Evolutionary conservation across 2,113 vertebrate species (phyloP).

Genomic region (Pseudopodoces humilis): DNA sequence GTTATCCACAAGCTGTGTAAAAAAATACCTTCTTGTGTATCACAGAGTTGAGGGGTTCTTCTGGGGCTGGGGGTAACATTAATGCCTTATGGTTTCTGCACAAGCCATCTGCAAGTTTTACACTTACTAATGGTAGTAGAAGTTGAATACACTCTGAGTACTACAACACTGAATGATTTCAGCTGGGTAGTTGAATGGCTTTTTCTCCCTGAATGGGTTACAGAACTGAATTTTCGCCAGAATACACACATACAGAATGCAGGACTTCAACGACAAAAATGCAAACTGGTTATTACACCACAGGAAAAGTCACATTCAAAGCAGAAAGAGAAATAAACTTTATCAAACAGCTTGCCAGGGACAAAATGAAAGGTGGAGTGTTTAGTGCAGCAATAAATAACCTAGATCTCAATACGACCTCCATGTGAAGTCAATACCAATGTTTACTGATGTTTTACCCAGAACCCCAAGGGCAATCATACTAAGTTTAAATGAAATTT

Average conservation of each 20-base stretch:
- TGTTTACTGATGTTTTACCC: constrained; percentile 5
- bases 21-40: background rate
- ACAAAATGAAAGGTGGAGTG: background rate
- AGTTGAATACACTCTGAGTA: background rate
- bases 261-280: background rate
- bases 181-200: background rate
- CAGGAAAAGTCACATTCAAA: background rate
- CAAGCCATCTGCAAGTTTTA: background rate
- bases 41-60: background rate
- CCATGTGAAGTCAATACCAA: constrained; percentile 15
- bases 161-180: background rate
- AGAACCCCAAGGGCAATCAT: background rate
- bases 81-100: background rate
- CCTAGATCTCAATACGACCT: background rate
- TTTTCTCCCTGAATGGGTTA: background rate
- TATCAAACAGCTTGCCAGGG: background rate
- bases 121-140: background rate
- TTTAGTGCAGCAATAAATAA: constrained; percentile 6
- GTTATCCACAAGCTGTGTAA: background rate
- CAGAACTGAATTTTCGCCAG: background rate
- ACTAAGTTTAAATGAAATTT: background rate
- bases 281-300: background rate
- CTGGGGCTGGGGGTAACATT: fast-evolving
- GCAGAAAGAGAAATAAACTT: background rate
- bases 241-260: too few relatives aligned